Conservation (phyloP, 35 echinoderm and acorn worm genomes). For the Eucidaris tribuloides region DNA sequence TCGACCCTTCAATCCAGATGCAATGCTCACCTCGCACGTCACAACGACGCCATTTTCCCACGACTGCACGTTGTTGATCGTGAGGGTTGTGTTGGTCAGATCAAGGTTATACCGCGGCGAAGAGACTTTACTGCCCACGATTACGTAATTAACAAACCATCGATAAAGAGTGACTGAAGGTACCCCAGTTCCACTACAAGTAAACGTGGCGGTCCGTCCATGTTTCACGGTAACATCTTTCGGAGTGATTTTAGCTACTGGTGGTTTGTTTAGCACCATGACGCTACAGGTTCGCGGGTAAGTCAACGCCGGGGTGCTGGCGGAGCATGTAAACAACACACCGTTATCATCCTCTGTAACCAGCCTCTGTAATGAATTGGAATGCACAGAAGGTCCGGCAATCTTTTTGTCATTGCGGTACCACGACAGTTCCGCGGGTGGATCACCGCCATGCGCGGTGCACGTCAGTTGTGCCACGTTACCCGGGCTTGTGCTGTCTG, state of each 20-base stretch:
- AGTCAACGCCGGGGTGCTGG: slow-evolving; percentile 11
- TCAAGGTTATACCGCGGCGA: slow-evolving; percentile 22
- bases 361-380: slow-evolving; percentile 16
- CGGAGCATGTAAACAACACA: slow-evolving; percentile 34
- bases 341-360: slow-evolving; percentile 45
- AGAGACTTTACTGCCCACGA: neutral
- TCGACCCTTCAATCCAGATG: slow-evolving; percentile 43
- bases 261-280: slow-evolving; percentile 32
- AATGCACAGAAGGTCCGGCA: neutral
- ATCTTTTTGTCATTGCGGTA: slow-evolving; percentile 21
- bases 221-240: neutral
- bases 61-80: slow-evolving; percentile 24
- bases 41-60: slow-evolving; percentile 51
- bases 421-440: slow-evolving; percentile 50
- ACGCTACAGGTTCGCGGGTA: slow-evolving; percentile 29
- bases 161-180: slow-evolving; percentile 15
- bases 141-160: slow-evolving; percentile 47
- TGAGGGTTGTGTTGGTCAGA: slow-evolving; percentile 36
- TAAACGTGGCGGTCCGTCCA: slow-evolving; percentile 34
- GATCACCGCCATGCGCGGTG: slow-evolving; percentile 38
- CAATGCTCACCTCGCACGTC: slow-evolving; percentile 22
- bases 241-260: neutral
- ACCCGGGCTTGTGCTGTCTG: neutral
- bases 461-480: slow-evolving; percentile 5
- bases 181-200: slow-evolving; percentile 22